Conservation (phyloP, 53 echinoderm and acorn worm genomes). For the Astropecten irregularis region DNA sequence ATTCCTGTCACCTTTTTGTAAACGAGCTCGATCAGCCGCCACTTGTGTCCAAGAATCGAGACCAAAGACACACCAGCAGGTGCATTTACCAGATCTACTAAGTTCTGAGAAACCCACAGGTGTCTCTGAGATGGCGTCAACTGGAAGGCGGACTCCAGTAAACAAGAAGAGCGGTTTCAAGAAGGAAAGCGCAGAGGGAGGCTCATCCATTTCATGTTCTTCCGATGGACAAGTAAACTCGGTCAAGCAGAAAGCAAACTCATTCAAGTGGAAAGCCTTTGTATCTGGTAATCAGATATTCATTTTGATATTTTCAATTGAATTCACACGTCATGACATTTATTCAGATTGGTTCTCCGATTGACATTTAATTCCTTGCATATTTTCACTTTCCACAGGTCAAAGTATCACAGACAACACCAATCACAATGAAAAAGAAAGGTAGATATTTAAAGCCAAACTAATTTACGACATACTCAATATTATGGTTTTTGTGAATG, state of each 20-base stretch:
- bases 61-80: not conserved
- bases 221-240: not conserved
- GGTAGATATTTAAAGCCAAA: no score
- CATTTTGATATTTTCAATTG: not conserved
- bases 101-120: not conserved
- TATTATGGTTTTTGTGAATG: no score
- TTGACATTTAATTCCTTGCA: no score
- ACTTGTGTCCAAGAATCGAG: not conserved
- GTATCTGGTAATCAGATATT: slow-evolving; percentile 1
- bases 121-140: not conserved
- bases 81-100: not conserved
- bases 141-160: not conserved
- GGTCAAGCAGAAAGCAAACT: slow-evolving; percentile 23
- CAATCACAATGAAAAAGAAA: not conserved
- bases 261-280: slow-evolving; percentile 51
- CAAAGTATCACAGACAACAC: not conserved
- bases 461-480: no score
- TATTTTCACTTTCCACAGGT: not conserved
- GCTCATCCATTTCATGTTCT: not conserved
- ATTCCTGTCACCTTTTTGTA: slow-evolving; percentile 21
- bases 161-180: not conserved
- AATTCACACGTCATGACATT: not conserved
- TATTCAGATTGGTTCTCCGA: not conserved
- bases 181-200: not conserved
- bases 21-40: not conserved